Percentiles rank a stretch among this genome's conserved stretches.
Conservation (phyloP, 2,797 vertebrate species). For the Tarsius wallacei region DNA sequence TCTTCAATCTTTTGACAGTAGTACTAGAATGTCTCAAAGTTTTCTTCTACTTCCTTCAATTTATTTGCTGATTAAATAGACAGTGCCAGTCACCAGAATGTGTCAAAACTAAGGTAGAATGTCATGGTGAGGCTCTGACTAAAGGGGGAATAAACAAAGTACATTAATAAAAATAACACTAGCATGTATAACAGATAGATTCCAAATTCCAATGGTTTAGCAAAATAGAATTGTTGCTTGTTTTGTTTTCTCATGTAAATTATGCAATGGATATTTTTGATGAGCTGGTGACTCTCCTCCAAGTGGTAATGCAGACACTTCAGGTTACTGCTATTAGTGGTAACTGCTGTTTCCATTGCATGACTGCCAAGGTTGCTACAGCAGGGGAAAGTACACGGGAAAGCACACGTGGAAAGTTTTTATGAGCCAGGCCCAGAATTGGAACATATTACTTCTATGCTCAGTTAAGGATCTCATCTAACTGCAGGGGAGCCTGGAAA, state of each 20-base stretch:
- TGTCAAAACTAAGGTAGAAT: background rate
- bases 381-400: background rate
- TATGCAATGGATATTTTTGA: background rate
- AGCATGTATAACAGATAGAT: background rate
- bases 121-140: background rate
- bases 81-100: background rate
- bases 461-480: background rate
- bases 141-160: background rate
- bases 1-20: background rate
- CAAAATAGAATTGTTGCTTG: background rate
- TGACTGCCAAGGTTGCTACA: background rate
- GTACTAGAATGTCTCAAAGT: background rate
- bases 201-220: background rate
- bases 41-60: background rate
- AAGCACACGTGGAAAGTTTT: background rate
- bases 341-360: background rate
- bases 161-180: background rate
- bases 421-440: background rate
- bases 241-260: background rate
- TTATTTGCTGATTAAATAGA: background rate
- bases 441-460: background rate
- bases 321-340: background rate
- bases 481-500: background rate
- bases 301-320: background rate
- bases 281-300: background rate